Evolutionary conservation across 2,797 vertebrate genomes (phyloP).

Genomic region (Saxicola maurus): DNA sequence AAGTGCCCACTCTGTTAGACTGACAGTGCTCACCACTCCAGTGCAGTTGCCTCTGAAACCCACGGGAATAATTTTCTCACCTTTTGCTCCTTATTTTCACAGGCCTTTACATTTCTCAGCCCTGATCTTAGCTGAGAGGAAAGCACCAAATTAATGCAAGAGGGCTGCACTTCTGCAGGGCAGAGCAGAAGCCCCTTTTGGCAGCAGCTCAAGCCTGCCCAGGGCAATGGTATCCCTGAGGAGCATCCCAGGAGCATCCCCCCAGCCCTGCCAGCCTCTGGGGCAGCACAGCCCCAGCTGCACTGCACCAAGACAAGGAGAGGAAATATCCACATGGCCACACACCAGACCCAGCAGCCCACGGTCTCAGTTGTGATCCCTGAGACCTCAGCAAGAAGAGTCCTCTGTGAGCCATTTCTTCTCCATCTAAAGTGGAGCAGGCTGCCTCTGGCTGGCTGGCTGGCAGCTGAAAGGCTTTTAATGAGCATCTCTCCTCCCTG

Average conservation of each 20-base stretch:
- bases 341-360: rapidly evolving
- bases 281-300: background rate
- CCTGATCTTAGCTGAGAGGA: background rate
- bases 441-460: background rate
- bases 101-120: background rate
- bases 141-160: background rate
- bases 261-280: background rate
- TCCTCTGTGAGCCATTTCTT: background rate
- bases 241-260: background rate
- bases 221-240: rapidly evolving
- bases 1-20: background rate
- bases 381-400: background rate
- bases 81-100: background rate
- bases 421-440: rapidly evolving
- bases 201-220: background rate
- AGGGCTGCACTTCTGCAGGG: background rate
- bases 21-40: rapidly evolving
- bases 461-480: background rate
- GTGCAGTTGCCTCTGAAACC: background rate
- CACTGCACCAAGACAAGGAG: background rate
- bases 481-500: background rate
- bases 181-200: background rate
- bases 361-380: background rate
- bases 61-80: background rate
- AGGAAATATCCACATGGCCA: background rate